A percentile compares a stretch with the other conserved stretches of the same genome.
Evolutionary conservation across 2,888 invertebrate genomes (phyloP).

Genomic region (Ophion ventricosus): DNA sequence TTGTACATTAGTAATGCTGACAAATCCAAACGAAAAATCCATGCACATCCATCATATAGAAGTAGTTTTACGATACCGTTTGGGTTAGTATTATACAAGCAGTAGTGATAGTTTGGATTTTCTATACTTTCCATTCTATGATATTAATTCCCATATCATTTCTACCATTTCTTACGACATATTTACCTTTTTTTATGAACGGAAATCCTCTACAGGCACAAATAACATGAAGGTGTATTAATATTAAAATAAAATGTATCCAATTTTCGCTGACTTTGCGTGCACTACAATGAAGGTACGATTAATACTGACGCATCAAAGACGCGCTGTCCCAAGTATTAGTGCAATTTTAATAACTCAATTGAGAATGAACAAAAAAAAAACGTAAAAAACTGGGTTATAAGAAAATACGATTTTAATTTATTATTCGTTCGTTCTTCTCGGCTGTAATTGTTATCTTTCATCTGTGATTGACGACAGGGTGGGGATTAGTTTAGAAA

Average conservation of each 20-base stretch:
- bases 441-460: constrained; percentile 62
- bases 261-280: not conserved
- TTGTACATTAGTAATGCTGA: not conserved
- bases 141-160: not conserved
- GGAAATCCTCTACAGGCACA: not conserved
- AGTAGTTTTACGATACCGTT: not conserved
- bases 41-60: not conserved
- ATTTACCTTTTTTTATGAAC: not conserved
- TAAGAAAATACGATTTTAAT: not conserved
- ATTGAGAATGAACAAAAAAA: not conserved
- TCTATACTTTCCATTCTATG: not conserved
- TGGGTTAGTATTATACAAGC: not conserved
- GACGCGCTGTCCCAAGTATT: not conserved
- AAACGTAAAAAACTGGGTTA: not conserved
- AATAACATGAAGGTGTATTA: not conserved
- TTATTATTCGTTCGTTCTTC: constrained; percentile 11
- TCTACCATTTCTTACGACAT: not conserved
- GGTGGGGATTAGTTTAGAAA: constrained; percentile 78
- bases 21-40: not conserved
- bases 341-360: not conserved
- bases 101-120: not conserved
- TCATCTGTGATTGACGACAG: constrained; percentile 80
- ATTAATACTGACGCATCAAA: not conserved
- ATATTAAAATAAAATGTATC: not conserved
- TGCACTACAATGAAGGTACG: not conserved